These are phyloP conservation scores for Melangyna quadrimaculata DNA, from an alignment of 2,888 invertebrate genomes.

Conservation along the genomic window DNA sequence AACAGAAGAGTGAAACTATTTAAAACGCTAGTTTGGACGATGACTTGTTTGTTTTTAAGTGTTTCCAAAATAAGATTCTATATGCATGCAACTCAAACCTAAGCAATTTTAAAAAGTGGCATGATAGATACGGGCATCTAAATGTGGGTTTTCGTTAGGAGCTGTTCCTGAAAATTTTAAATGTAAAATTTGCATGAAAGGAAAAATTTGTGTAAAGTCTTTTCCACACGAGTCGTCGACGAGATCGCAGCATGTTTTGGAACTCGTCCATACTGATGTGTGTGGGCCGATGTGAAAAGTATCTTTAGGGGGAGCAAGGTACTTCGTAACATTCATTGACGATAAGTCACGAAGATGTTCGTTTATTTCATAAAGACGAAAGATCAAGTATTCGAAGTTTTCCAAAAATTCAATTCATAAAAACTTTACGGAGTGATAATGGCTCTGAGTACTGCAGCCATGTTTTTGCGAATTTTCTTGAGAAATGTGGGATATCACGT, in stretches of 20 bases:
- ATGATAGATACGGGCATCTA: background rate
- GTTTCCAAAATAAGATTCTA: background rate
- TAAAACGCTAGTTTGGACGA: constrained; percentile 8
- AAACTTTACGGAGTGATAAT: constrained; percentile 20
- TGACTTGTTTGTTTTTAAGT: constrained; percentile 22
- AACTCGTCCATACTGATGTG: background rate
- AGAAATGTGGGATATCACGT: constrained; percentile 40
- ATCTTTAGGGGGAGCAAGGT: constrained; percentile 59
- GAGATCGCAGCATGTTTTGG: background rate
- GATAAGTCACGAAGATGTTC: constrained; percentile 49
- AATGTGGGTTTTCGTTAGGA: background rate
- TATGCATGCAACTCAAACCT: constrained; percentile 5
- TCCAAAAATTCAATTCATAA: constrained; percentile 42
- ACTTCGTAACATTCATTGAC: constrained; percentile 67
- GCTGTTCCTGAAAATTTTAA: background rate
- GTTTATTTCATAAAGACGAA: constrained; percentile 64
- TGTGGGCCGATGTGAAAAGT: constrained; percentile 55
- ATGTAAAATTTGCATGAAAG: constrained; percentile 42
- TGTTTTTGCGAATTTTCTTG: constrained; percentile 36
- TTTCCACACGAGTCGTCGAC: constrained; percentile 20
- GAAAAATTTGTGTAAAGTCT: constrained; percentile 34
- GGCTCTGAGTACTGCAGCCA: constrained; percentile 52
- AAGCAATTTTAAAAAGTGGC: background rate
- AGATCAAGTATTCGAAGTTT: constrained; percentile 42
- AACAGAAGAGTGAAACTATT: constrained; percentile 4